These are phyloP conservation scores for Styela plicata DNA, from an alignment of 23 tunicate species.

Conservation along the genomic window DNA sequence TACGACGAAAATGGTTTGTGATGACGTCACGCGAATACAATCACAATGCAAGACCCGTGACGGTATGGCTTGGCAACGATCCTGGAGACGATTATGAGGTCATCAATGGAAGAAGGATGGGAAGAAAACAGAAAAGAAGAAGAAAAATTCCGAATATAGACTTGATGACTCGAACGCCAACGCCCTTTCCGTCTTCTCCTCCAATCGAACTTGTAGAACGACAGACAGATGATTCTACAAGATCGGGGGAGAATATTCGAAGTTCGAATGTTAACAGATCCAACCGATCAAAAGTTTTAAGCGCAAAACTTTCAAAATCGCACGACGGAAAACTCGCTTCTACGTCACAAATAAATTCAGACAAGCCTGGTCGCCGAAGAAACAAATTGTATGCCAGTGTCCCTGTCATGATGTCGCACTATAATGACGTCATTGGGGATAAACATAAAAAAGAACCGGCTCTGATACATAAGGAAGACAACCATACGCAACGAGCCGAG, in stretches of 20 bases:
- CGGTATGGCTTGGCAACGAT: constrained; percentile 25
- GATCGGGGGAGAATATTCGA: neutral
- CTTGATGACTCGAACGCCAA: constrained; percentile 18
- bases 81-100: constrained; percentile 8
- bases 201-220: neutral
- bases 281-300: neutral
- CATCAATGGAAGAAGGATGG: constrained; percentile 16
- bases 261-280: neutral
- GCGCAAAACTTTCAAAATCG: neutral
- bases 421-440: neutral
- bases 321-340: neutral
- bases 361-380: neutral
- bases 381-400: neutral
- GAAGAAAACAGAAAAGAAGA: neutral
- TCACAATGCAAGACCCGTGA: constrained; percentile 23
- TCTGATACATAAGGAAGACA: too few species aligned
- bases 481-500: too few species aligned
- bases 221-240: neutral
- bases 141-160: constrained; percentile 16
- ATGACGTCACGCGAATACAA: constrained; percentile 6
- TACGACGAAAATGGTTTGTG: neutral
- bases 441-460: too few species aligned
- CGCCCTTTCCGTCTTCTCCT: constrained; percentile 1
- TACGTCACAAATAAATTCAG: neutral
- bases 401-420: neutral